Base-by-base conservation (phyloP, 2,113 vertebrate species). In the Indri indri region DNA sequence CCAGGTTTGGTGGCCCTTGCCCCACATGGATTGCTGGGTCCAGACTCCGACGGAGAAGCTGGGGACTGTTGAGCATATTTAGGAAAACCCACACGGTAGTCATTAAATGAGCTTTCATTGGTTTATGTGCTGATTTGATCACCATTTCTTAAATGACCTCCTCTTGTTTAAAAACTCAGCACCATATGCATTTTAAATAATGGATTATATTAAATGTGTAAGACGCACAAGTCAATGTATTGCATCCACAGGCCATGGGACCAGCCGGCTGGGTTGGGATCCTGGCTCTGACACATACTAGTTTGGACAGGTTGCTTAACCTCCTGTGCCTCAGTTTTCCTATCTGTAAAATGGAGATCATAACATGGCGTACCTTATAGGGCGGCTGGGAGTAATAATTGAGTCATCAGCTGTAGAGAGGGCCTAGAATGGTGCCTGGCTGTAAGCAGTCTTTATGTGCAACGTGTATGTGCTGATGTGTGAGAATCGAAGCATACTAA, bases 291-390 rank as follows among this genome's bases (percentile, higher is more conserved):
- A 61, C 54, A 59, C 14, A 1, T 14, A 34, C 40, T 34, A 52
- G 17, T 14, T 5, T 25, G 47, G 16, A 18, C 40, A 30, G 37
- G 74, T 47, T 80, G 25, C 20, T 63, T 74, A 45, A 57, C 10
- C 13, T 13, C 10, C 32, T 3, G 5, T 18, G 42, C 68, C 92
- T 97, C 80, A 1, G 50, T 73, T 85, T 95, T 27, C n/a, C 42
- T 74, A 25, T 68, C 27, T 86, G 77, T 11, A 57, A 92, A 79
- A 32, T 6, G 23, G 65, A 52, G 34, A 22, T 9, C 34, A 6
- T 54, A 68, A 16, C 47, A 13, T 0, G 0, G 47, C 40, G 4
- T 2, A 5, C 9, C 45, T 37, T 8, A 3, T 1, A 23, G 1
- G 20, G 1, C 18, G 30, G 20, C 30, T 13, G 7, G 47, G 45